Base-by-base conservation (phyloP, 2,888 invertebrate genomes). In the Tipula helvola region DNA sequence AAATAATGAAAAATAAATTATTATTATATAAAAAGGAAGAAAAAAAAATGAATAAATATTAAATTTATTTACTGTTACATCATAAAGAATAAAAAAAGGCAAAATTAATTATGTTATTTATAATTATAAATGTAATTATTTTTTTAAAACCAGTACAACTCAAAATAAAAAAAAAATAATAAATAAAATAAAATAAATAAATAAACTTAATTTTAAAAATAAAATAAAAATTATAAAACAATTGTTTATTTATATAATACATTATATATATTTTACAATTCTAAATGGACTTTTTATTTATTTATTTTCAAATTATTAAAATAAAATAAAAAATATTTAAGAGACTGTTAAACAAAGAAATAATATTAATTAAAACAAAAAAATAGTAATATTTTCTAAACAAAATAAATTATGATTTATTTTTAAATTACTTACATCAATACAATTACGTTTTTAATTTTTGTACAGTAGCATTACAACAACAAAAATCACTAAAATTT, bases 81-180 rank as follows among this genome's bases (percentile, higher is more conserved):
- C 71, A 71, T 18, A 71, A 71, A 71, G 10, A 28, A 71, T 28
- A 71, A 71, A 71, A 2, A 52, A 52, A 52, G n/a, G 28, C 10
- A 10, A 28, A 71, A 71, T 71, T 28, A 71, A 71, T 71, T 12
- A 71, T 71, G 71, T 71, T 71, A 71, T 71, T 71, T 71, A 71
- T 71, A 71, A 71, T 71, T 71, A 71, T 71, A 71, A 71, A 71
- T 71, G 71, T 71, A 71, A 71, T 71, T 71, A 71, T 71, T 71
- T 71, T 71, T 71, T 71, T 71, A 71, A 71, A 71, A 71, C 71
- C 28, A 71, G 71, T 71, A 71, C 71, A 71, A 71, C 71, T 71
- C 12, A 71, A 71, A 71, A 28, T 5, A 8, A 47, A 47, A 47
- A 47, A 47, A 47, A 47, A 47, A n/a, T n/a, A n/a, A n/a, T n/a